A percentile compares a stretch with the other conserved stretches of the same genome.
Conservation (phyloP, 2,888 invertebrate genomes). For the Protophormia terraenovae region DNA sequence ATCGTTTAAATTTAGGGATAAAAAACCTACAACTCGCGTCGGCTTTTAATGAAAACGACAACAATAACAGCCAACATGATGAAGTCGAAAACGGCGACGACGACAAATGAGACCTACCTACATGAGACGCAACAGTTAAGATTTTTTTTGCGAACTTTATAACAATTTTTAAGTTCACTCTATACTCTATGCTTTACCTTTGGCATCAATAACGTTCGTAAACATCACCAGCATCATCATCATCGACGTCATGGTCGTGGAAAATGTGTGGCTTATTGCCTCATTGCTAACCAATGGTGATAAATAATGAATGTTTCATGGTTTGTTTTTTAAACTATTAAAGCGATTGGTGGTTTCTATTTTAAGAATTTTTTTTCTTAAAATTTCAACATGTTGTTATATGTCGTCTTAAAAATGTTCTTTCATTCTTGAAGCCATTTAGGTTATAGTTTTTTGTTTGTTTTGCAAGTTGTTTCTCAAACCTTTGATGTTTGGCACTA, state of each 20-base stretch:
- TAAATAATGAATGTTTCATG: constrained; percentile 60
- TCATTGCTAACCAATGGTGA: constrained; percentile 56
- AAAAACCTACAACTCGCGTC: constrained; percentile 46
- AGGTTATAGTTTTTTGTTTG: constrained; percentile 1
- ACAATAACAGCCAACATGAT: constrained; percentile 25
- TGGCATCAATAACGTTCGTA: constrained; percentile 20
- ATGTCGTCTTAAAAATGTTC: constrained; percentile 43
- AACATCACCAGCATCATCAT: constrained; percentile 6
- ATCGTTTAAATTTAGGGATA: constrained; percentile 17
- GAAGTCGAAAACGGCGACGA: constrained; percentile 48
- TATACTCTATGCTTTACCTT: constrained; percentile 40
- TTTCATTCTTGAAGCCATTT: constrained; percentile 16
- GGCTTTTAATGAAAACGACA: constrained; percentile 50
- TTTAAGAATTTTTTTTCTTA: background rate
- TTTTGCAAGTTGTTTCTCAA: constrained; percentile 19
- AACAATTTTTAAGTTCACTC: background rate
- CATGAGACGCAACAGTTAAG: constrained; percentile 62
- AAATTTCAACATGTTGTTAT: constrained; percentile 55
- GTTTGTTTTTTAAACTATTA: constrained; percentile 3
- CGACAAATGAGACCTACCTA: constrained; percentile 73
- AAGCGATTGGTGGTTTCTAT: constrained; percentile 38
- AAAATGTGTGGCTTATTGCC: constrained; percentile 58
- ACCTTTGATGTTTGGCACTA: constrained; percentile 62
- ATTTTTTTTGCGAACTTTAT: background rate
- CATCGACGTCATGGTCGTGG: constrained; percentile 16